Percentiles rank a stretch among this genome's conserved stretches.
Conservation (phyloP, 2,888 invertebrate genomes). For the Laspeyria flexula region DNA sequence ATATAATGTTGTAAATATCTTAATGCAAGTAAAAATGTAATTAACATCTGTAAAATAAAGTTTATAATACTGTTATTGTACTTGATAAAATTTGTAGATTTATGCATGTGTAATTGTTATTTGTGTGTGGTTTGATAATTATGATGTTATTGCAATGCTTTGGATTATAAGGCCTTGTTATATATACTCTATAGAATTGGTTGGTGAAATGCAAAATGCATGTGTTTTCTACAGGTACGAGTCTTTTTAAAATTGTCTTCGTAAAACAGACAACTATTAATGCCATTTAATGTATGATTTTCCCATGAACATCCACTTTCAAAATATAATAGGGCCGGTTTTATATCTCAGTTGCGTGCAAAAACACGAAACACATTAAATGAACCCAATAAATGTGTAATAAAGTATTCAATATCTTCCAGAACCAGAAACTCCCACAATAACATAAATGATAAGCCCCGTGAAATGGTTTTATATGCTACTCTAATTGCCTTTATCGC, state of each 20-base stretch:
- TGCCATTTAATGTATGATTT: constrained; percentile 1
- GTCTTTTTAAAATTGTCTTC: no score
- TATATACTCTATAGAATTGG: no score
- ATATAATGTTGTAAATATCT: no score
- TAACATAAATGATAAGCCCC: constrained; percentile 45
- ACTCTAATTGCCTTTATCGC: constrained; percentile 62
- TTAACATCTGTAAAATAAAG: no score
- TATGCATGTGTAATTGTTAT: no score
- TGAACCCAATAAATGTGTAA: constrained; percentile 15
- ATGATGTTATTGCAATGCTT: no score
- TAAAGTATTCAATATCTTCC: constrained; percentile 13
- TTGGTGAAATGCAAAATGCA: background rate
- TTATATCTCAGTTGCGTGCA: constrained; percentile 12
- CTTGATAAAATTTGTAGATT: no score
- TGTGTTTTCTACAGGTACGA: no score
- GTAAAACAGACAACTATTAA: background rate
- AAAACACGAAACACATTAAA: constrained; percentile 14
- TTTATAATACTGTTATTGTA: no score
- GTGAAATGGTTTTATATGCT: constrained; percentile 52
- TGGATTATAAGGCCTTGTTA: no score
- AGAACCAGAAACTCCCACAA: constrained; percentile 35
- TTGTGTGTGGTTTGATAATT: no score
- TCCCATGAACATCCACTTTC: constrained; percentile 6
- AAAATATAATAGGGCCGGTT: constrained; percentile 12
- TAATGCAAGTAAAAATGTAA: no score